Evolutionary conservation across 2,113 vertebrate species (phyloP).

Genomic region (Phyllostomus hastatus): DNA sequence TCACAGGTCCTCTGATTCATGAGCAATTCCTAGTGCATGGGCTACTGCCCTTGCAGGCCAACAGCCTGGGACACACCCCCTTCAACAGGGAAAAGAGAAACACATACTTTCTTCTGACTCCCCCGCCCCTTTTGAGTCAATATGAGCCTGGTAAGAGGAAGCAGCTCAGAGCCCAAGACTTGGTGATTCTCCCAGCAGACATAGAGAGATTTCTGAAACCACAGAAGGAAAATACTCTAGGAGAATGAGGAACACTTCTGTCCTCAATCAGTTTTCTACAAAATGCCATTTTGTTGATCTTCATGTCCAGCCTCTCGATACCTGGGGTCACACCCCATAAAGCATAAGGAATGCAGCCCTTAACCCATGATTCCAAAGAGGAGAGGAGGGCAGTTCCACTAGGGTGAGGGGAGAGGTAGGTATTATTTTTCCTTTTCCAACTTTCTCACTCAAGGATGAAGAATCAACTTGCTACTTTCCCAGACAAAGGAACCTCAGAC

Average conservation of each 20-base stretch:
- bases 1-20: background rate
- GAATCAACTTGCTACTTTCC: background rate
- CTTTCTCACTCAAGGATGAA: background rate
- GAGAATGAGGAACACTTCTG: background rate
- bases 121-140: background rate
- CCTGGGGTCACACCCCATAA: background rate
- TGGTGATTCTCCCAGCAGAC: background rate
- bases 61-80: slow-evolving; percentile 35
- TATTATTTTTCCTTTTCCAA: background rate
- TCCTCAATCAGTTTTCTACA: background rate
- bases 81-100: slow-evolving; percentile 41
- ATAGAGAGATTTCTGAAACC: background rate
- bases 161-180: background rate
- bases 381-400: background rate
- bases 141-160: background rate
- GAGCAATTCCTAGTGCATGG: background rate
- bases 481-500: background rate
- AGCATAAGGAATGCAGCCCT: slow-evolving; percentile 20
- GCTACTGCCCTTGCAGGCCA: background rate
- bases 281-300: background rate
- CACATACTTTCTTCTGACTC: background rate
- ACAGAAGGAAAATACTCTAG: background rate
- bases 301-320: background rate
- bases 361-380: background rate
- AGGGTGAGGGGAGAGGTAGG: too few species aligned